A percentile compares a stretch with the other conserved stretches of the same genome.
These are phyloP conservation scores for Psophia crepitans DNA, from an alignment of 2,113 vertebrate species.

Conservation along the genomic window DNA sequence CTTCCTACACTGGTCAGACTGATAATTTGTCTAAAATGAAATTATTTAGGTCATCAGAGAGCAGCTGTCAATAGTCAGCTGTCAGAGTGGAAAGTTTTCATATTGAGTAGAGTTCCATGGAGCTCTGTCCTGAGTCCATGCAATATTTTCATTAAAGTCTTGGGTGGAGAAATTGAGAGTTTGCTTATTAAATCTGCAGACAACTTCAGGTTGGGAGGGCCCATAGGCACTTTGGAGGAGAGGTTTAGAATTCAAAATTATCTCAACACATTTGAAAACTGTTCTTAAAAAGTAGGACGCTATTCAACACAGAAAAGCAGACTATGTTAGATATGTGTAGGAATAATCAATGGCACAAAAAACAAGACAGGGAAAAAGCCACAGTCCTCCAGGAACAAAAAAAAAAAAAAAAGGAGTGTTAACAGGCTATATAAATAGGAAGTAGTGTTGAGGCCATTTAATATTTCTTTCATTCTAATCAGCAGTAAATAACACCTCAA, in stretches of 20 bases:
- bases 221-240: background rate
- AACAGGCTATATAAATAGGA: background rate
- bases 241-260: background rate
- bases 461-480: background rate
- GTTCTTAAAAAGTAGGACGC: background rate
- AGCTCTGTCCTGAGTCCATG: background rate
- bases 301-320: background rate
- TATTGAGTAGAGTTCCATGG: background rate
- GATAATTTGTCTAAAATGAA: background rate
- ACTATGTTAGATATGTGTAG: background rate
- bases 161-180: background rate
- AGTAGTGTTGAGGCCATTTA: background rate
- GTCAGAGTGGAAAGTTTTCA: background rate
- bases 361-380: background rate
- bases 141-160: background rate
- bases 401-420: background rate
- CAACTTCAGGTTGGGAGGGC: background rate
- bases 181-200: background rate
- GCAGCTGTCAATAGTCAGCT: background rate
- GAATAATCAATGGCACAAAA: background rate
- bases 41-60: background rate
- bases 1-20: background rate
- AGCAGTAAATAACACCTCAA: background rate
- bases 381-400: background rate
- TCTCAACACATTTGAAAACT: background rate